Percentiles rank a stretch among this genome's conserved stretches.
Conservation (phyloP, 2,113 vertebrate species). For the Oncorhynchus keta region DNA sequence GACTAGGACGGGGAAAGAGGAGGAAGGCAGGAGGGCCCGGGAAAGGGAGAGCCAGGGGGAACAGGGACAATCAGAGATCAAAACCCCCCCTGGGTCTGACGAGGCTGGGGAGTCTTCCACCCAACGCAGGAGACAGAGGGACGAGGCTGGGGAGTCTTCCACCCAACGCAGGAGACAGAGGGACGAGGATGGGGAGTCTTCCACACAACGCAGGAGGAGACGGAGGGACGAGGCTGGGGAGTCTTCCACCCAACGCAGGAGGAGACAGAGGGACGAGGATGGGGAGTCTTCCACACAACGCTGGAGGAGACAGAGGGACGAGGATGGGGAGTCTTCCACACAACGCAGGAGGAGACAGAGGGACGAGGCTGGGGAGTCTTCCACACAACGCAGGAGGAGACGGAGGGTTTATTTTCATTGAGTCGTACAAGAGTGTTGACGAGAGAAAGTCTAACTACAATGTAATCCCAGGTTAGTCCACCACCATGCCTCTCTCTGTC, state of each 20-base stretch:
- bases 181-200: neutral
- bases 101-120: conserved; percentile 36
- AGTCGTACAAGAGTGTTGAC: conserved; percentile 71
- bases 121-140: conserved; percentile 38
- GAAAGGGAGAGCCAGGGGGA: conserved; percentile 22
- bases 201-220: conserved; percentile 61
- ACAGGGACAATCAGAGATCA: neutral
- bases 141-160: conserved; percentile 14
- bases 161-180: conserved; percentile 28
- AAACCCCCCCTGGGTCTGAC: neutral
- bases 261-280: conserved; percentile 30
- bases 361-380: neutral
- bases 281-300: conserved; percentile 43
- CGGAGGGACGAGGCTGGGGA: neutral
- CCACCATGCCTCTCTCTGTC: neutral
- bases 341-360: conserved; percentile 40
- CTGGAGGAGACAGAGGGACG: conserved; percentile 37
- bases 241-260: conserved; percentile 43
- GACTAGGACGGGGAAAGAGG: conserved; percentile 16
- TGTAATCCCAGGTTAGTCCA: conserved; percentile 84
- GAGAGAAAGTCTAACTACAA: conserved; percentile 80
- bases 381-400: conserved; percentile 41
- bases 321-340: too few relatives aligned
- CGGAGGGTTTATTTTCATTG: conserved; percentile 55
- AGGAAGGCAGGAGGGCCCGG: conserved; percentile 57